phyloP scores from a whole-genome alignment of 2,113 vertebrate genomes.

The Periophthalmodon schlosseri region DNA sequence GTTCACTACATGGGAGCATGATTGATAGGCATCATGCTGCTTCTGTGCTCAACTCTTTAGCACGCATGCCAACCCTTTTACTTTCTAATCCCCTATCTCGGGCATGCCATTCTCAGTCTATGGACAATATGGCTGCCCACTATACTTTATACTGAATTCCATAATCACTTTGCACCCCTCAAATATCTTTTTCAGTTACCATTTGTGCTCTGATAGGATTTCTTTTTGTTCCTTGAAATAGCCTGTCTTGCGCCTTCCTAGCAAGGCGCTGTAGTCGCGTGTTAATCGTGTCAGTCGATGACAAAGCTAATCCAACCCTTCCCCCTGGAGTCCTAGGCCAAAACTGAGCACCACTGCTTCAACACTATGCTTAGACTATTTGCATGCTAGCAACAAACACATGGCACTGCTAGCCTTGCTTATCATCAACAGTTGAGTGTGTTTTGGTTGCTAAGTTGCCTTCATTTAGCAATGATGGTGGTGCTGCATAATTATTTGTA shows the following conservation, averaged over 20 bases:
- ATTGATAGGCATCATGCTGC: slow-evolving; percentile 29
- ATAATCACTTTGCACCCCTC: background rate
- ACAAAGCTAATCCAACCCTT: slow-evolving; percentile 48
- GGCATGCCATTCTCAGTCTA: background rate
- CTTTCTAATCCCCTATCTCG: slow-evolving; percentile 2
- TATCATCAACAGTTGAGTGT: background rate
- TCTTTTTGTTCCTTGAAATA: slow-evolving; percentile 49
- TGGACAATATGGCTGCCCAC: too few relatives aligned
- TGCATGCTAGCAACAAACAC: background rate
- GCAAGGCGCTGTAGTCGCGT: slow-evolving; percentile 12
- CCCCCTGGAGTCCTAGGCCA: slow-evolving; percentile 22
- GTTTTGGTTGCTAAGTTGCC: slow-evolving; percentile 6
- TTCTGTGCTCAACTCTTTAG: slow-evolving; percentile 19
- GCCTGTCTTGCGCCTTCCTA: slow-evolving; percentile 2
- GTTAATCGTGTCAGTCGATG: slow-evolving; percentile 48
- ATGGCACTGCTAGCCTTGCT: background rate
- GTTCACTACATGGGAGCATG: slow-evolving; percentile 17
- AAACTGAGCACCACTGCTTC: slow-evolving; percentile 14
- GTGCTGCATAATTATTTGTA: slow-evolving; percentile 40
- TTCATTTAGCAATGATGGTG: slow-evolving; percentile 35
- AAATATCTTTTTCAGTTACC: slow-evolving; percentile 13
- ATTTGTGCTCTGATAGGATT: slow-evolving; percentile 43
- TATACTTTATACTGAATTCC: background rate
- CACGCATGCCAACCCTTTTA: slow-evolving; percentile 1
- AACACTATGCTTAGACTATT: background rate